phyloP scores from a whole-genome alignment of 2,113 vertebrate genomes.

The Conger conger region DNA sequence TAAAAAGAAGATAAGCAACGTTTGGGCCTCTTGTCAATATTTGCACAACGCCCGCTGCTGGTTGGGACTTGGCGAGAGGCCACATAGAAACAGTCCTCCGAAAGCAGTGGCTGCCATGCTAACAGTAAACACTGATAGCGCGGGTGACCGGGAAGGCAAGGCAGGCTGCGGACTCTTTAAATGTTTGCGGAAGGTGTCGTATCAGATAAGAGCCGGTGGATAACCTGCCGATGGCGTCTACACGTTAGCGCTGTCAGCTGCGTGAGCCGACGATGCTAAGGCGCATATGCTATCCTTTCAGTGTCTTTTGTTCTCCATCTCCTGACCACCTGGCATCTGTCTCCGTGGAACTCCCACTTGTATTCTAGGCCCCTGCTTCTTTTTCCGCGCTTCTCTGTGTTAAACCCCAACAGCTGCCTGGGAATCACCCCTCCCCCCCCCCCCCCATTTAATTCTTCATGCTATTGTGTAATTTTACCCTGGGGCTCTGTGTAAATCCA shows the following conservation, averaged over 20 bases:
- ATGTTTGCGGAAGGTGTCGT: conserved; percentile 41
- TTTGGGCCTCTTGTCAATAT: neutral
- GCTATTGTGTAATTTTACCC: conserved; percentile 47
- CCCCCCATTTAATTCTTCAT: conserved; percentile 56
- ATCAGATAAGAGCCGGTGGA: conserved; percentile 58
- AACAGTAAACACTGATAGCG: conserved; percentile 2
- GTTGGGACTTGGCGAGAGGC: neutral
- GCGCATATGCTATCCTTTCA: conserved; percentile 63
- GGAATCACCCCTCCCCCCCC: conserved; percentile 37
- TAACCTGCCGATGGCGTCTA: conserved; percentile 37
- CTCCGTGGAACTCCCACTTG: conserved; percentile 66
- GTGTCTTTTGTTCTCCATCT: conserved; percentile 63
- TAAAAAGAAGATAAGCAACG: neutral
- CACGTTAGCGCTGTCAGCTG: conserved; percentile 38
- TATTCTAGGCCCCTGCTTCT: conserved; percentile 58
- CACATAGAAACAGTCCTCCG: neutral
- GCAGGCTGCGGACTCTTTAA: neutral
- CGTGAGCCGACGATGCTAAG: conserved; percentile 55
- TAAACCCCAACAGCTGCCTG: conserved; percentile 66
- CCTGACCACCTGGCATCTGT: conserved; percentile 70
- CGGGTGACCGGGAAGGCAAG: neutral
- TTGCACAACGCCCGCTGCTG: neutral
- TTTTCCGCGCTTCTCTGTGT: conserved; percentile 53
- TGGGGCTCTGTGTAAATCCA: conserved; percentile 35
- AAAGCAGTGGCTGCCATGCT: neutral